Evolutionary conservation across 2,888 invertebrate genomes (phyloP).

Genomic region (Nomada fabriciana): DNA sequence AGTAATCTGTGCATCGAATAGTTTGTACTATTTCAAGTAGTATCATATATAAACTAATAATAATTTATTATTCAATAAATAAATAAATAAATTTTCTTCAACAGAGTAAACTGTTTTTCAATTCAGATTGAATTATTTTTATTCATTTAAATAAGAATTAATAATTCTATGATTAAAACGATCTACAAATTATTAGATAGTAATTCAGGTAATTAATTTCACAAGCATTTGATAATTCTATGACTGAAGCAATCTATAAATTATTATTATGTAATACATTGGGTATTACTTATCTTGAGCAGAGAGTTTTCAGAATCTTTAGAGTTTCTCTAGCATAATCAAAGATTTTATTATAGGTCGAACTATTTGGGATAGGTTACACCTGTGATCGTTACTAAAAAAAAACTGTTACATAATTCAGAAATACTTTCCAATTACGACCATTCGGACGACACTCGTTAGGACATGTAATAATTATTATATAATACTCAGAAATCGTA

Average conservation of each 20-base stretch:
- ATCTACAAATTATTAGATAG: too few relatives aligned
- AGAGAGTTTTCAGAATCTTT: neutral
- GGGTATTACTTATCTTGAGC: neutral
- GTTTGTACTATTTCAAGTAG: neutral
- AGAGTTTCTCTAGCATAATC: too few relatives aligned
- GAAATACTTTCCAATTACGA: slow-evolving; percentile 2
- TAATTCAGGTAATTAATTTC: too few relatives aligned
- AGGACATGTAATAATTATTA: neutral
- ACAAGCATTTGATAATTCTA: too few relatives aligned
- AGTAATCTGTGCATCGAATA: neutral
- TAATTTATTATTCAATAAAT: neutral
- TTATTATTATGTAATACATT: too few relatives aligned
- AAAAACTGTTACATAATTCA: neutral
- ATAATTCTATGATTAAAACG: too few relatives aligned
- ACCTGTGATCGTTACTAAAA: neutral
- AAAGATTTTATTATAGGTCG: too few relatives aligned
- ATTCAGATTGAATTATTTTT: neutral
- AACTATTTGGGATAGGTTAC: neutral
- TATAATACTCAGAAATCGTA: neutral
- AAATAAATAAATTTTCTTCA: neutral
- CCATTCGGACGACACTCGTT: neutral
- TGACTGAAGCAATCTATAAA: too few relatives aligned
- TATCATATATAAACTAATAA: neutral
- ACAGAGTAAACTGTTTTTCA: neutral
- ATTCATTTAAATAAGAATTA: too few relatives aligned